Base-by-base conservation (phyloP, 2,888 invertebrate species). In the Nesidiocoris tenuis region DNA sequence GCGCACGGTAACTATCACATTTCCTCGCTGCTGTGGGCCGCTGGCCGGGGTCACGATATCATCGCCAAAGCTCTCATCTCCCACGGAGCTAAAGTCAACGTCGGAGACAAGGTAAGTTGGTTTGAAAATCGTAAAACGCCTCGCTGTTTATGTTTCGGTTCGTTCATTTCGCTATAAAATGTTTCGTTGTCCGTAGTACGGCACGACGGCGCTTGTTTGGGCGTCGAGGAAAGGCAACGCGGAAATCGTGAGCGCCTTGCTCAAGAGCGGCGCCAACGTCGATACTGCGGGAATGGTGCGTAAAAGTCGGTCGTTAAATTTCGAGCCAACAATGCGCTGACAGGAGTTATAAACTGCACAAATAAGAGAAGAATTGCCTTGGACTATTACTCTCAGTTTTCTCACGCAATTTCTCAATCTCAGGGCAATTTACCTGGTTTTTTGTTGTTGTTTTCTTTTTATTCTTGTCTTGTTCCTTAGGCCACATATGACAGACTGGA, bases 181-280 rank as follows among this genome's bases (percentile, higher is more conserved):
- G 39, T 39, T 7, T 39, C 39, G 12, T 39, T 21, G 7, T 64
- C 5, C 5, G 18, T 64, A 94, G 88, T 96, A 97, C 85, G 97
- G 96, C 24, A 97, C 97, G 9, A 96, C 98, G 0, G 96, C 98
- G 3, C 85, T 99, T 56, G 93, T 98, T 57, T 98, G 98, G 96
- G 97, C 98, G 2, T 91, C 95, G 79, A 89, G 98, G 3, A 93
- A 96, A 81, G 98, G 98, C 19, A 92, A 93, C 83, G 87, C 89
- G 3, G 90, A 92, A 78, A 91, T 97, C 25, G 95, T 94, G 64
- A 90, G 91, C 79, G 88, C 90, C 75, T 86, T 98, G 71, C 84
- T 98, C 64, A 90, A 90, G 80, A 90, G 92, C 77, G 96, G 96
- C 77, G 95, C 96, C 61, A 92, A 91, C 83, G 90, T 93, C 2